Percentiles rank a stretch among this genome's conserved stretches.
phyloP scores from a whole-genome alignment of 2,797 vertebrate species.

The Rhinogobio ventralis region DNA sequence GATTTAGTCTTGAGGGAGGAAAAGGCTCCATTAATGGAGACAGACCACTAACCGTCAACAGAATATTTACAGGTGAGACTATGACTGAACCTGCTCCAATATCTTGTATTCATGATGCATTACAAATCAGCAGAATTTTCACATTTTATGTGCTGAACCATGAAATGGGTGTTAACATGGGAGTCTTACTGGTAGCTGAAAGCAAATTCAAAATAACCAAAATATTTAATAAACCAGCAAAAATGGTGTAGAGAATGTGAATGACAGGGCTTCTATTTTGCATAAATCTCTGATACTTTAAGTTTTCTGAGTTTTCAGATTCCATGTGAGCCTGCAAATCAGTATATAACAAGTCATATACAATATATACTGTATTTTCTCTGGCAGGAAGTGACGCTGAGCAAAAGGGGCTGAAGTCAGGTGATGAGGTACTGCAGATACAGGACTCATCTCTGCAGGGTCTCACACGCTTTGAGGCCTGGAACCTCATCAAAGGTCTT shows the following conservation, averaged over 20 bases:
- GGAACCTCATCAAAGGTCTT: constrained; percentile 89
- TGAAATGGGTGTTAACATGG: not conserved
- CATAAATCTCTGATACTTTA: not conserved
- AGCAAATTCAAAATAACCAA: not conserved
- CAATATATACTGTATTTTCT: constrained; percentile 18
- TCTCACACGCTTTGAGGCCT: constrained; percentile 91
- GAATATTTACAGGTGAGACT: constrained; percentile 87
- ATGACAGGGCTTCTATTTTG: not conserved
- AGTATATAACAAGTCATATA: not conserved
- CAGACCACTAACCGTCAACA: constrained; percentile 86
- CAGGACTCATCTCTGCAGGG: constrained; percentile 81
- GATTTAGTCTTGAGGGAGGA: constrained; percentile 94
- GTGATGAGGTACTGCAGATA: constrained; percentile 87
- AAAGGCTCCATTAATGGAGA: constrained; percentile 92
- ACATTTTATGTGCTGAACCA: not conserved
- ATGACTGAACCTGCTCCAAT: not conserved
- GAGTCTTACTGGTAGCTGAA: not conserved
- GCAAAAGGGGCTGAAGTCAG: constrained; percentile 80
- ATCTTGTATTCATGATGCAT: not conserved
- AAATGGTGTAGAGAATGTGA: not conserved
- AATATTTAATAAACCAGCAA: not conserved
- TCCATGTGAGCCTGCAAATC: not conserved
- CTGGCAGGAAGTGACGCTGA: constrained; percentile 80
- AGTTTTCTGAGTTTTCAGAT: not conserved
- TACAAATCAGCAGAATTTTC: not conserved